Evolutionary conservation across 2,888 invertebrate genomes (phyloP), one percentile per base, ranked within the genome.

Genomic region (Cephus runcator): DNA sequence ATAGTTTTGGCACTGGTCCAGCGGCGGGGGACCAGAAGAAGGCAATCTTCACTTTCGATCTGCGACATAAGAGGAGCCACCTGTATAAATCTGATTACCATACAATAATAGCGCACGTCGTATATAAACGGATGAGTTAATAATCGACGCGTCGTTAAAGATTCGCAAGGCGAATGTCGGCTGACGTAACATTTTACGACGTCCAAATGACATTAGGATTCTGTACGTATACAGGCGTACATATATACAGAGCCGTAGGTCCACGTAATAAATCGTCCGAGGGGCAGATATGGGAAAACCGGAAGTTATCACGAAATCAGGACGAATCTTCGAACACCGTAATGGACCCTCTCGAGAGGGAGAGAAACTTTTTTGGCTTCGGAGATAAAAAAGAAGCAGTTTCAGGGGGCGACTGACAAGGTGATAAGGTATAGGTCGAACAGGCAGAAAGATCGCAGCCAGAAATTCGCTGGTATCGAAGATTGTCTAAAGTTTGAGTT

Each of bases 21-120:
- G 23, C 3, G 79, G 23, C 3, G 79, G 77, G 56, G 75, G 34
- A 75, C 23, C 9, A 56, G 36, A 71, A 12, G 31, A 75, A 84
- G 85, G 84, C 87, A 85, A 88, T 87, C 87, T 15, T 87, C 86
- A 85, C 87, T 88, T 87, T 88, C 87, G 81, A 81, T 86, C 81
- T 79, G 30, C 73, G 73, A 69, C 69, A 69, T 40, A 69, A 73
- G 75, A 69, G 30, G 34, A 33, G 80, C 77, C 85, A 82, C 85
- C 85, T 84, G 83, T 80, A 80, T 80, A 83, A 84, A 84, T 82
- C 81, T 56, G 56, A 56, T 56, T 56, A 23, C 4, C 56, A 56
- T 56, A 56, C 9, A 56, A 23, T 56, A 56, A 56, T 56, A 23
- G 56, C 56, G 23, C 56, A 23, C 56, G 56, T 56, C 56, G 23